phyloP scores from a whole-genome alignment of 2,797 vertebrate species.

The Distichodus sexfasciatus region DNA sequence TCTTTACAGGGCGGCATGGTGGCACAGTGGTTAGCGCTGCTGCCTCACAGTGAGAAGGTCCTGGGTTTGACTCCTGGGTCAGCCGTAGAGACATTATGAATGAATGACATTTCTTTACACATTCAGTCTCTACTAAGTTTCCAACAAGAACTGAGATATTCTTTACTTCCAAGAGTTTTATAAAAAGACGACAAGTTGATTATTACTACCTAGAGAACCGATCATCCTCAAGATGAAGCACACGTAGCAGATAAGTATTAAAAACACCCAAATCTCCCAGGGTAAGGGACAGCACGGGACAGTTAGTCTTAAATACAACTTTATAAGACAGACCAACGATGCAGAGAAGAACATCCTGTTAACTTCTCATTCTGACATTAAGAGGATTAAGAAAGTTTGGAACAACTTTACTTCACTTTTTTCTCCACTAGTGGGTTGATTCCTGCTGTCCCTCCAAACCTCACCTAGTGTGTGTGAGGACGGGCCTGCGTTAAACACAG shows the following conservation, averaged over 20 bases:
- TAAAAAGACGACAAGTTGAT: not conserved
- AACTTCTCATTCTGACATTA: constrained; percentile 77
- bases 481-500: not conserved
- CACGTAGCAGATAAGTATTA: not conserved
- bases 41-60: too few species aligned
- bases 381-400: constrained; percentile 78
- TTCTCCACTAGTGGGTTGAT: constrained; percentile 50
- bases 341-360: constrained; percentile 78
- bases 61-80: too few species aligned
- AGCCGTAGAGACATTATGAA: too few species aligned
- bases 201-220: not conserved
- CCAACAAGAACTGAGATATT: not conserved
- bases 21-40: too few species aligned
- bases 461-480: not conserved
- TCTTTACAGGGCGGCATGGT: too few species aligned
- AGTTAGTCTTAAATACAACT: constrained; percentile 3
- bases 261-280: not conserved
- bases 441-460: not conserved
- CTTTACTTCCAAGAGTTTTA: not conserved
- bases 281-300: not conserved
- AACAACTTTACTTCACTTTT: constrained; percentile 65
- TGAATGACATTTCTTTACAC: not conserved
- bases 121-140: not conserved
- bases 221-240: not conserved
- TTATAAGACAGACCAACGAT: constrained; percentile 70